Percentiles rank a stretch among this genome's conserved stretches.
Conservation (phyloP, 2,113 vertebrate genomes). For the Callionymus lyra region DNA sequence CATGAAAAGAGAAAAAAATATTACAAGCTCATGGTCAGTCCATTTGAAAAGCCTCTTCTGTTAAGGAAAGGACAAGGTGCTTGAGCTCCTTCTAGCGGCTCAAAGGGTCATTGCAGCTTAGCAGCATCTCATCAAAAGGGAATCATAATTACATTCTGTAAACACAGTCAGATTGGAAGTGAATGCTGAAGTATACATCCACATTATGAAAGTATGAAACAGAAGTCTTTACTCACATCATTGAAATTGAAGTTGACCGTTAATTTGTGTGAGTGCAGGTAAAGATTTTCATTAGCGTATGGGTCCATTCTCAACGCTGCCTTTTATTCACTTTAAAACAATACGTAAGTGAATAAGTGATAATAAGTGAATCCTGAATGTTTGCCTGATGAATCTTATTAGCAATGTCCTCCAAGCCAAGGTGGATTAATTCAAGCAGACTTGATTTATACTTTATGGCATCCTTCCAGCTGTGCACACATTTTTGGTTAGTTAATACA, state of each 20-base stretch:
- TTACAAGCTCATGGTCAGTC: background rate
- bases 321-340: constrained; percentile 51
- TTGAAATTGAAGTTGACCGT: constrained; percentile 23
- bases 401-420: constrained; percentile 54
- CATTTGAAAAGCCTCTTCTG: constrained; percentile 1
- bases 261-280: constrained; percentile 44
- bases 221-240: too few relatives aligned
- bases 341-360: too few relatives aligned
- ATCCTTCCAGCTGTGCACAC: constrained; percentile 22
- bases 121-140: too few relatives aligned
- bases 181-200: too few relatives aligned
- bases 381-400: constrained; percentile 62
- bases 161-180: too few relatives aligned
- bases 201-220: too few relatives aligned
- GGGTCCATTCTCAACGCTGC: too few relatives aligned
- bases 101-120: background rate
- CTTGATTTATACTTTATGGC: constrained; percentile 48
- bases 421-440: constrained; percentile 64
- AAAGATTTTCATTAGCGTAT: constrained; percentile 32
- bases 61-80: constrained; percentile 9
- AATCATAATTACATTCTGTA: too few relatives aligned
- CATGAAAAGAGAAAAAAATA: background rate
- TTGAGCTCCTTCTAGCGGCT: constrained; percentile 25
- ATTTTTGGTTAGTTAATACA: constrained; percentile 7
- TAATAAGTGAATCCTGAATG: constrained; percentile 53